These are phyloP conservation scores for Cynaeus angustus DNA, from an alignment of 2,888 invertebrate species.

Conservation along the genomic window DNA sequence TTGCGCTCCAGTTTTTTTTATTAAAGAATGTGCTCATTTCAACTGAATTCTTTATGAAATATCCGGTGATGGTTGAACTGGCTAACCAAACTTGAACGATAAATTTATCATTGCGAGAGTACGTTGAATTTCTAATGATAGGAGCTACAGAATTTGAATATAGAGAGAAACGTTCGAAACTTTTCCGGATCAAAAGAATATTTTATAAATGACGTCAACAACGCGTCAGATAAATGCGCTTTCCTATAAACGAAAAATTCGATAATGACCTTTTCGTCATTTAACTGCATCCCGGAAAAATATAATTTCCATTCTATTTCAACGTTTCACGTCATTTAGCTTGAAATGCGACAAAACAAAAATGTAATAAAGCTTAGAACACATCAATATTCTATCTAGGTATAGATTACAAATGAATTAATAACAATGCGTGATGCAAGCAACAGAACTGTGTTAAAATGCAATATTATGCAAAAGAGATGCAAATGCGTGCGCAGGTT, in stretches of 20 bases:
- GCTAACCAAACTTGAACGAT: slow-evolving; percentile 31
- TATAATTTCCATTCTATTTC: slow-evolving; percentile 20
- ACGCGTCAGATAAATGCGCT: slow-evolving; percentile 11
- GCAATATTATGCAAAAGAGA: slow-evolving; percentile 26
- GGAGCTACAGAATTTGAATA: slow-evolving; percentile 17
- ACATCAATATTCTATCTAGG: slow-evolving; percentile 14
- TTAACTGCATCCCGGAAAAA: slow-evolving; percentile 13
- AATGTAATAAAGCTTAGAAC: slow-evolving; percentile 10
- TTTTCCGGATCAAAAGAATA: slow-evolving; percentile 37
- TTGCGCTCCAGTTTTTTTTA: slow-evolving; percentile 15
- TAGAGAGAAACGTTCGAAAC: slow-evolving; percentile 12
- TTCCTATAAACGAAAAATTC: slow-evolving; percentile 14
- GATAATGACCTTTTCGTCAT: slow-evolving; percentile 20
- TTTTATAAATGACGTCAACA: slow-evolving; percentile 32
- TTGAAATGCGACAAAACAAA: slow-evolving; percentile 3
- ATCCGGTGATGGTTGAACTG: slow-evolving; percentile 20
- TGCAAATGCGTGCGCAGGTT: slow-evolving; percentile 19
- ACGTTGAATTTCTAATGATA: slow-evolving; percentile 27
- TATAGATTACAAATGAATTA: not conserved
- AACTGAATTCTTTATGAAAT: slow-evolving; percentile 36
- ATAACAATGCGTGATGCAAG: not conserved
- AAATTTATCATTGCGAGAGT: slow-evolving; percentile 25
- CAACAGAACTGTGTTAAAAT: slow-evolving; percentile 2
- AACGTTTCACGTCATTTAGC: slow-evolving; percentile 2
- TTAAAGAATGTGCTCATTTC: slow-evolving; percentile 16